phyloP scores from a whole-genome alignment of 2,797 vertebrate species.

The Petrocephalus schoutedeni region DNA sequence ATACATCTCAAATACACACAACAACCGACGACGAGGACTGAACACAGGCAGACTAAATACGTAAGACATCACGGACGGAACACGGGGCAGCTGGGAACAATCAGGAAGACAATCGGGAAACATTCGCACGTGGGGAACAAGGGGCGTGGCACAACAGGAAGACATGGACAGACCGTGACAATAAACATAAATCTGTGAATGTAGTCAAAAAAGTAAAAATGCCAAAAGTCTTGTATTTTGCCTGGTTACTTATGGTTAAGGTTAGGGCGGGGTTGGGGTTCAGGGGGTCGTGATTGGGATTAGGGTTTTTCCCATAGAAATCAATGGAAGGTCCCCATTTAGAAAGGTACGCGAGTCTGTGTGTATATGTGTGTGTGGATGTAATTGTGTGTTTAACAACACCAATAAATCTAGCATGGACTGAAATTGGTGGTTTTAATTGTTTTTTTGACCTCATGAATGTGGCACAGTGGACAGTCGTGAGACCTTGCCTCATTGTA shows the following conservation, averaged over 20 bases:
- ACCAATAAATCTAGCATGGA: background rate
- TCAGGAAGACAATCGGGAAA: no score
- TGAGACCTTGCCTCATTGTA: background rate
- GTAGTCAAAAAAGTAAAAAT: background rate
- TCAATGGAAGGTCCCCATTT: no score
- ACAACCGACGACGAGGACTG: no score
- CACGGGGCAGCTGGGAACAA: no score
- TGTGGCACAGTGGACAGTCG: background rate
- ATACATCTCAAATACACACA: no score
- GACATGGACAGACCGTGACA: no score
- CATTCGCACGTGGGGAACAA: no score
- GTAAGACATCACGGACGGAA: no score
- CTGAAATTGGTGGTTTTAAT: background rate
- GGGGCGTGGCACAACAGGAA: no score
- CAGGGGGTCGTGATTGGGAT: background rate
- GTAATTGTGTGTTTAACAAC: conserved; percentile 1
- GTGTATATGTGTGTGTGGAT: conserved; percentile 27
- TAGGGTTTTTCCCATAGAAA: no score
- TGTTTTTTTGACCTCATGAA: background rate
- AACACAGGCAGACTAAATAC: no score
- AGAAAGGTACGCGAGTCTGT: background rate
- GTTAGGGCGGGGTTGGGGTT: background rate
- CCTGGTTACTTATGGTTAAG: background rate
- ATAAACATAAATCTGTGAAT: background rate
- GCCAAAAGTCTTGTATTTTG: background rate